phyloP scores from a whole-genome alignment of 30 jellyfish, hydroid and myxozoan species.

The Mastigias papua region DNA sequence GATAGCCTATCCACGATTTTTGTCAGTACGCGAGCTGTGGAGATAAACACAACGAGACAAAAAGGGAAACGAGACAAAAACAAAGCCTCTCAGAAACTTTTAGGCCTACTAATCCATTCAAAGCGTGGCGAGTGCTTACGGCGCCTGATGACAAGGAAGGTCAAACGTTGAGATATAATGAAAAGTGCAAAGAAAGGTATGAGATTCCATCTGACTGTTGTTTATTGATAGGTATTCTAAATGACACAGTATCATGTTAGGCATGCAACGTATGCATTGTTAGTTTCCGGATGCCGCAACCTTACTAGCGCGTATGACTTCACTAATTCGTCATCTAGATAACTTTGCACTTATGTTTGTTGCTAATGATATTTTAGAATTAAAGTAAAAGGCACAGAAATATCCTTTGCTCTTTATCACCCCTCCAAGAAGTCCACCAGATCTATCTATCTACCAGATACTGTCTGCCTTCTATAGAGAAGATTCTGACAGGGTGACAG shows the following conservation, averaged over 20 bases:
- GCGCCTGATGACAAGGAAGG: not conserved
- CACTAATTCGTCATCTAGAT: too few species aligned
- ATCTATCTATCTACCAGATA: too few species aligned
- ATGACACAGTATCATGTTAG: not conserved
- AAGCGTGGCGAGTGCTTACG: not conserved
- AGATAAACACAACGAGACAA: not conserved
- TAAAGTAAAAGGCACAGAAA: too few species aligned
- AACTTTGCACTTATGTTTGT: too few species aligned
- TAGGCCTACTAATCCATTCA: conserved; percentile 3
- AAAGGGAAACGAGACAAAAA: conserved; percentile 6
- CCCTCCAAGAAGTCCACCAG: too few species aligned
- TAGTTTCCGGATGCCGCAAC: too few species aligned
- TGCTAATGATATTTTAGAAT: too few species aligned
- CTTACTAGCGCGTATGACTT: too few species aligned
- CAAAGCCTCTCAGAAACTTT: not conserved
- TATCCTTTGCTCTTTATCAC: too few species aligned
- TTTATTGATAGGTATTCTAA: not conserved
- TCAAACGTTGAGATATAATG: not conserved
- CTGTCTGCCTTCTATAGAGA: too few species aligned
- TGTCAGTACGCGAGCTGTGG: not conserved
- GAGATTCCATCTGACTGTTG: not conserved
- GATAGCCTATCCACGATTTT: not conserved
- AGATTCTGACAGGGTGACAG: too few species aligned
- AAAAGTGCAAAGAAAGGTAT: conserved; percentile 10
- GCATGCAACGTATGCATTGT: too few species aligned